phyloP scores from a whole-genome alignment of 2,113 vertebrate species.

The Toxotes chatareus region DNA sequence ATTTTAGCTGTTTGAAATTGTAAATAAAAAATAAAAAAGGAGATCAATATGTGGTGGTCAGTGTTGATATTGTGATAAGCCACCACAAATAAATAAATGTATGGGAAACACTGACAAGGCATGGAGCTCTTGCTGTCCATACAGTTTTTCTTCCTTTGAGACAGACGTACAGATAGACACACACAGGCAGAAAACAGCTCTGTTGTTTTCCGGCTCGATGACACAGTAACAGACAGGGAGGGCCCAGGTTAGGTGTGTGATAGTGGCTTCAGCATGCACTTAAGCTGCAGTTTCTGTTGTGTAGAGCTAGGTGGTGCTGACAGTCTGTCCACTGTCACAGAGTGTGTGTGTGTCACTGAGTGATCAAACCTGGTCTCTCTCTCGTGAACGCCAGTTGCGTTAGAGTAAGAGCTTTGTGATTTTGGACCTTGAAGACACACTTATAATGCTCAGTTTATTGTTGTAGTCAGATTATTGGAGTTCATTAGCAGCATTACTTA shows the following conservation, averaged over 20 bases:
- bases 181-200: background rate
- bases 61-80: no score
- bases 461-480: slow-evolving; percentile 28
- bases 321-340: slow-evolving; percentile 54
- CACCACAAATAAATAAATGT: no score
- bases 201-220: background rate
- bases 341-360: slow-evolving; percentile 12
- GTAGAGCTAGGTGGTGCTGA: slow-evolving; percentile 78
- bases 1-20: no score
- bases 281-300: slow-evolving; percentile 59
- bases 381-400: slow-evolving; percentile 33
- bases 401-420: slow-evolving; percentile 33
- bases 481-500: slow-evolving; percentile 21
- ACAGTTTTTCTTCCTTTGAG: background rate
- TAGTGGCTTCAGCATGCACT: background rate
- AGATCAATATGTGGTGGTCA: no score
- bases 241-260: no score
- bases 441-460: slow-evolving; percentile 20
- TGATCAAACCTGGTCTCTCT: slow-evolving; percentile 42
- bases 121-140: background rate
- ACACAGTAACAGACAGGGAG: background rate
- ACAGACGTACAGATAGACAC: background rate
- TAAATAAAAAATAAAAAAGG: no score
- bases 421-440: slow-evolving; percentile 7
- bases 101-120: no score